Percentiles rank a stretch among this genome's conserved stretches.
Evolutionary conservation across 2,113 vertebrate genomes (phyloP).

Genomic region (Crotalus viridis): DNA sequence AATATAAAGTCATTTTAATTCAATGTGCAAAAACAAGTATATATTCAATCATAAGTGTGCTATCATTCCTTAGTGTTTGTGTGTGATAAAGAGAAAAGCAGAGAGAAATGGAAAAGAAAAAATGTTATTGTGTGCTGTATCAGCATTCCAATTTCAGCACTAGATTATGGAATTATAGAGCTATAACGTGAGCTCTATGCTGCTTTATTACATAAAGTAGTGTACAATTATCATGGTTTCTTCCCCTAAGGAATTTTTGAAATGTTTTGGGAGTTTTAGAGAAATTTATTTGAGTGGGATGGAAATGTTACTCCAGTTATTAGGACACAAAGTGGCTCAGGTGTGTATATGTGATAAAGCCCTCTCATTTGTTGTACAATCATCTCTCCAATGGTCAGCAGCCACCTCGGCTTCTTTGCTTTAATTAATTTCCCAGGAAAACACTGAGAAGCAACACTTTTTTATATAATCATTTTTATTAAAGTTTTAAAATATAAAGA

Average conservation of each 20-base stretch:
- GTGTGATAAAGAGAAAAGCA: background rate
- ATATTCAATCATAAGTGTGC: background rate
- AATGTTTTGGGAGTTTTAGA: background rate
- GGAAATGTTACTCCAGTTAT: background rate
- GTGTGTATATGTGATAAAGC: background rate
- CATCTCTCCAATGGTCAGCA: background rate
- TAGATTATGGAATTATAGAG: background rate
- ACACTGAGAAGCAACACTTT: background rate
- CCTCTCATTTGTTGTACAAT: background rate
- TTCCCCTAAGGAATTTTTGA: background rate
- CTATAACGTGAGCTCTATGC: background rate
- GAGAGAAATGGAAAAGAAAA: background rate
- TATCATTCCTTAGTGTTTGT: background rate
- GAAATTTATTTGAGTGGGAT: background rate
- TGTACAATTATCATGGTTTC: background rate
- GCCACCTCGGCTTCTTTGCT: background rate
- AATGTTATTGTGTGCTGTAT: background rate
- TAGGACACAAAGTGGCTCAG: background rate
- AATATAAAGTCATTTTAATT: background rate
- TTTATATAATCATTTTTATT: background rate
- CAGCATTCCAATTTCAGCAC: background rate
- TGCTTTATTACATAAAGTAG: background rate
- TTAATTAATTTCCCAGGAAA: background rate
- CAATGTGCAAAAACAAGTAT: background rate
- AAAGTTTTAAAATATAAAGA: background rate